These are phyloP conservation scores for Malurus elegans DNA, from an alignment of 2,113 vertebrate species.

Conservation along the genomic window DNA sequence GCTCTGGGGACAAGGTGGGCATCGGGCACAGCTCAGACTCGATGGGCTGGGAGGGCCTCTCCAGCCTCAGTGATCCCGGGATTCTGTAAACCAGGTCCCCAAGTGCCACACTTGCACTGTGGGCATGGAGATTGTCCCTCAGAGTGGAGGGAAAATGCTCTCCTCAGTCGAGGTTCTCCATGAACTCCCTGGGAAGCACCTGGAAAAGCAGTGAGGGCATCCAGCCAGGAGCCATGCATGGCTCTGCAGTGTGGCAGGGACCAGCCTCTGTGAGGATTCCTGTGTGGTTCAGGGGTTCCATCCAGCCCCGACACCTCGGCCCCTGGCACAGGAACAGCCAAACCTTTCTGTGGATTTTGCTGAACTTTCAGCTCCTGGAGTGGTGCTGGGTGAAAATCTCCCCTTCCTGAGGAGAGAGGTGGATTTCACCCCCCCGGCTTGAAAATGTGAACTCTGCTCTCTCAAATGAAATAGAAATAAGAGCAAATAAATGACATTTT, in stretches of 20 bases:
- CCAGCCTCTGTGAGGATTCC: accelerated
- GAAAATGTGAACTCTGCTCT: background rate
- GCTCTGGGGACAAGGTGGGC: background rate
- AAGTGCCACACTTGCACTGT: background rate
- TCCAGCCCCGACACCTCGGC: accelerated
- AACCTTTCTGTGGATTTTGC: background rate
- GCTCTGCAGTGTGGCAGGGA: background rate
- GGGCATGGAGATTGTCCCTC: accelerated
- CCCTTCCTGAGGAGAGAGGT: background rate
- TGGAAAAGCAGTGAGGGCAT: accelerated
- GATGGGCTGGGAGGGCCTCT: background rate
- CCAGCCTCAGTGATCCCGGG: background rate
- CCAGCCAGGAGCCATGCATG: accelerated
- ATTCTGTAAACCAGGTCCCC: background rate
- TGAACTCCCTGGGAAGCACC: background rate
- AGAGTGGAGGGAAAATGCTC: accelerated
- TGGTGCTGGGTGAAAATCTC: background rate
- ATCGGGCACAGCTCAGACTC: background rate
- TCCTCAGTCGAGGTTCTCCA: accelerated
- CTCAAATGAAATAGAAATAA: background rate
- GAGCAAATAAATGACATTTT: background rate
- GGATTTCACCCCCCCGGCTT: background rate
- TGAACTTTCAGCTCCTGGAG: background rate
- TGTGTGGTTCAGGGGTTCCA: background rate
- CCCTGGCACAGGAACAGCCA: background rate